These are phyloP conservation scores for Oasisia sp. DNA, from an alignment of 2,888 invertebrate genomes.

Conservation along the genomic window DNA sequence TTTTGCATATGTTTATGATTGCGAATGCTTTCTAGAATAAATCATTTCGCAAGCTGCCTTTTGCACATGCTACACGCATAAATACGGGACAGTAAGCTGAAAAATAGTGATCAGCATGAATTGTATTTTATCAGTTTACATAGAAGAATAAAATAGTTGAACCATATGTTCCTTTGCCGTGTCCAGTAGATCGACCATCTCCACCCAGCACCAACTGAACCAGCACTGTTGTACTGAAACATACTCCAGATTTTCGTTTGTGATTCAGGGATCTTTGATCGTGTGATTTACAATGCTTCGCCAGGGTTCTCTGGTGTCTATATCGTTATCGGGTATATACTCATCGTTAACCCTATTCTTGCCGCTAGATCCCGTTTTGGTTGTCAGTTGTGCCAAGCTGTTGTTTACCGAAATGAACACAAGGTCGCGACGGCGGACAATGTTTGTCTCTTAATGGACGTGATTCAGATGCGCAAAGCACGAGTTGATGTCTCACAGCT, in stretches of 20 bases:
- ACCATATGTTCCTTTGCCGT: background rate
- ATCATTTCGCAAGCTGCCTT: too few species aligned
- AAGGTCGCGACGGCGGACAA: background rate
- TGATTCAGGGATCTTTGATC: background rate
- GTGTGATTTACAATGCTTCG: background rate
- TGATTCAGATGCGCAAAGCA: background rate
- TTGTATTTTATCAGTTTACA: background rate
- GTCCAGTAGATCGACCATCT: background rate
- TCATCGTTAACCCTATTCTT: background rate
- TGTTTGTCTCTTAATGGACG: slow-evolving; percentile 3
- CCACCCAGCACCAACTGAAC: background rate
- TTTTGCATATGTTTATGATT: too few species aligned
- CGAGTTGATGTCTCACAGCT: background rate
- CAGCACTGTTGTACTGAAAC: background rate
- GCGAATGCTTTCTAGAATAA: too few species aligned
- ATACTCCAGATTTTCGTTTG: background rate
- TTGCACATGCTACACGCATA: too few species aligned
- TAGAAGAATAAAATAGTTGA: background rate
- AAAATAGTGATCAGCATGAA: background rate
- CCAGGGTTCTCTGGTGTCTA: background rate
- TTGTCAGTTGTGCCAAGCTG: background rate
- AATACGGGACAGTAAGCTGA: too few species aligned
- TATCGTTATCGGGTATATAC: background rate
- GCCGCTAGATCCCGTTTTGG: background rate
- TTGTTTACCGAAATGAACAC: background rate